These are phyloP conservation scores for Odontamblyopus lacepedii DNA, from an alignment of 2,797 vertebrate genomes.

Conservation along the genomic window DNA sequence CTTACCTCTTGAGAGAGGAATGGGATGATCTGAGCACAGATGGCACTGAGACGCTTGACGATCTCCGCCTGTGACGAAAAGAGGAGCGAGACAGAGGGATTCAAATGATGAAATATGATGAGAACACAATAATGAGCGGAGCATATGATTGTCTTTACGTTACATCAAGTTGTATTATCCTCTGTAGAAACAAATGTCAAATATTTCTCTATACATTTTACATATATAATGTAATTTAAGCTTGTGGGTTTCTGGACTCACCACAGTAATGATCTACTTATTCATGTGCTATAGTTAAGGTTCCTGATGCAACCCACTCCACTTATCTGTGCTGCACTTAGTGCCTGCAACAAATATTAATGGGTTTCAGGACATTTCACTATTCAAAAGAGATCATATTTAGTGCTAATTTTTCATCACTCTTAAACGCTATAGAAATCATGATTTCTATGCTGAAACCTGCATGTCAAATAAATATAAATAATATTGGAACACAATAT, in stretches of 20 bases:
- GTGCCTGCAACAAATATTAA: background rate
- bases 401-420: no score
- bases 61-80: slow-evolving; percentile 88
- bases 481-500: no score
- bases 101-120: slow-evolving; percentile 38
- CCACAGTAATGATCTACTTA: background rate
- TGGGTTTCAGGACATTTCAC: background rate
- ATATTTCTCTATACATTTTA: background rate
- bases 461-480: no score
- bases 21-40: slow-evolving; percentile 98
- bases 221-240: background rate
- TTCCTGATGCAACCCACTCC: background rate
- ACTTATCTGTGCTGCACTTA: background rate
- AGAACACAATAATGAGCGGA: slow-evolving; percentile 41
- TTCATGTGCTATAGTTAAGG: background rate
- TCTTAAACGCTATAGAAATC: no score
- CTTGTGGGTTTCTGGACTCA: background rate
- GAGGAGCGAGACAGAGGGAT: slow-evolving; percentile 32
- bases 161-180: slow-evolving; percentile 33
- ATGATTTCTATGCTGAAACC: no score
- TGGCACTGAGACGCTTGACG: slow-evolving; percentile 96
- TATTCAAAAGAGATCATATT: background rate
- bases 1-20: slow-evolving; percentile 99
- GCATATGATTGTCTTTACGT: slow-evolving; percentile 42
- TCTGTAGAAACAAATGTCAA: slow-evolving; percentile 1